Evolutionary conservation across 2,797 vertebrate genomes (phyloP).

Genomic region (Intellagama lesueurii): DNA sequence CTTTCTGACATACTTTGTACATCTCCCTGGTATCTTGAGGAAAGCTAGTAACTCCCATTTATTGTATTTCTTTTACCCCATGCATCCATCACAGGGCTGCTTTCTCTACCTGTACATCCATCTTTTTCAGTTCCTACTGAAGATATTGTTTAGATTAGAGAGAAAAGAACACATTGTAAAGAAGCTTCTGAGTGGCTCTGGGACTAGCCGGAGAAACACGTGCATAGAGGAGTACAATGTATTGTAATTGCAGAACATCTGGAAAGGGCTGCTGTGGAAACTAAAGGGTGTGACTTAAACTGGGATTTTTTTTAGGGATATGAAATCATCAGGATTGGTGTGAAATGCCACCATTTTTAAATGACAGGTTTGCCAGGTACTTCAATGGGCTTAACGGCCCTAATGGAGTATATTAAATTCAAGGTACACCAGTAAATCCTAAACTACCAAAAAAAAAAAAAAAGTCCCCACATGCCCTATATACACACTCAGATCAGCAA

Average conservation of each 20-base stretch:
- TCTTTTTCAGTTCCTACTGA: neutral
- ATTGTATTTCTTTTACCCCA: neutral
- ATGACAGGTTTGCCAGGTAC: neutral
- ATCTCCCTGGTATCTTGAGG: neutral
- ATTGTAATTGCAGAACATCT: neutral
- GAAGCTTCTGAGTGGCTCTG: neutral
- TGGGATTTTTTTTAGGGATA: neutral
- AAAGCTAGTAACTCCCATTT: neutral
- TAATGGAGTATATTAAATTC: neutral
- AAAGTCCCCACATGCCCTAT: neutral
- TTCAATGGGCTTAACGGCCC: neutral
- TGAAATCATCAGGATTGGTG: neutral
- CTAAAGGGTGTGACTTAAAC: neutral
- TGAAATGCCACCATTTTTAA: neutral
- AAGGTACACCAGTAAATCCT: rapidly evolving
- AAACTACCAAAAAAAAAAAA: neutral
- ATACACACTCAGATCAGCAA: rapidly evolving
- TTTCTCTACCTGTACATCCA: neutral
- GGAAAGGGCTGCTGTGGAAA: neutral
- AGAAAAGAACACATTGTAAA: neutral
- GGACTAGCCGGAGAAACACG: neutral
- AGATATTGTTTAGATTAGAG: neutral
- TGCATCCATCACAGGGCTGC: neutral
- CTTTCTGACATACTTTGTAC: neutral
- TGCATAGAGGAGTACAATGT: neutral